Conservation (phyloP, 2,888 invertebrate species). For the Pachydiplax longipennis region DNA sequence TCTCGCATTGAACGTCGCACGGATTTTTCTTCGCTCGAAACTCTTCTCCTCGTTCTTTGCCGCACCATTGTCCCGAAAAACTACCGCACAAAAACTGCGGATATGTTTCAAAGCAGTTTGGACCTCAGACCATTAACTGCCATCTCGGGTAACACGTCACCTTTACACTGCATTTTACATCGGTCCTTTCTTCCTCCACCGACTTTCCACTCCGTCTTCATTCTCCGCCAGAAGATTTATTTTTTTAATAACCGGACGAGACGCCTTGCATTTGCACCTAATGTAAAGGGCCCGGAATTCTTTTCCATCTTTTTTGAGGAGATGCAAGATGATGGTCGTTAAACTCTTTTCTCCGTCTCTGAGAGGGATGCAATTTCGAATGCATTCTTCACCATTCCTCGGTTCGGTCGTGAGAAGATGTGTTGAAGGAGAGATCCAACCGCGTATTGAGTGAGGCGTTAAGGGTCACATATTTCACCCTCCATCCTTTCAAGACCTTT, state of each 20-base stretch:
- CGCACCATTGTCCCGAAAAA: no score
- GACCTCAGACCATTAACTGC: no score
- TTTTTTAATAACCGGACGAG: background rate
- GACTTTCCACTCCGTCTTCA: background rate
- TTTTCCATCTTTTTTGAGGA: background rate
- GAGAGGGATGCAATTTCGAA: background rate
- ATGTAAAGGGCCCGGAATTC: background rate
- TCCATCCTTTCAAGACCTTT: no score
- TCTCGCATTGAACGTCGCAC: no score
- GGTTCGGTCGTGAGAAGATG: background rate
- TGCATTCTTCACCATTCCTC: background rate
- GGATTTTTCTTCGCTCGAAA: no score
- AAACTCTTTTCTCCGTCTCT: background rate
- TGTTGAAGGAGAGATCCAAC: background rate
- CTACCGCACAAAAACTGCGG: no score
- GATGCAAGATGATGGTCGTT: background rate
- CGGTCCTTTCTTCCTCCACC: background rate
- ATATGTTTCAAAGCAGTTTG: no score
- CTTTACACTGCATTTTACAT: background rate
- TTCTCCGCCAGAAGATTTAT: background rate
- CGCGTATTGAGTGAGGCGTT: background rate
- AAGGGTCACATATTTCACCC: no score
- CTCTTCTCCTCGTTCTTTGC: no score
- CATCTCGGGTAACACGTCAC: background rate
- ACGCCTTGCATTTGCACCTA: conserved; percentile 15